These are phyloP conservation scores for Xyliphius kryptos DNA, from an alignment of 2,113 vertebrate genomes.

Conservation along the genomic window DNA sequence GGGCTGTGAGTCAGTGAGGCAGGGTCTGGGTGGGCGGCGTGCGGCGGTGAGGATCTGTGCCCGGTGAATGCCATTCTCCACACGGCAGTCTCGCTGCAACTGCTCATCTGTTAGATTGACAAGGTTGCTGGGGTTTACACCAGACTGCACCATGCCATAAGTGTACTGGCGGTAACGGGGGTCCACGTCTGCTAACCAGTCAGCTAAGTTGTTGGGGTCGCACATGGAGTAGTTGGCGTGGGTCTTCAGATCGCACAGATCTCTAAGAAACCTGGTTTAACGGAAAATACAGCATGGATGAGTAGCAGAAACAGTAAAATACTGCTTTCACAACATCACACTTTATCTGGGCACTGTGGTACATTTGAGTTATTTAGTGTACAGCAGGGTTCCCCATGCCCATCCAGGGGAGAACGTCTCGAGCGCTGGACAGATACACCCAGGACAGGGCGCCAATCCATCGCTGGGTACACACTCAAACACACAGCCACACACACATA, in stretches of 20 bases:
- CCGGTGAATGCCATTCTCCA: conserved; percentile 80
- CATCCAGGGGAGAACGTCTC: no score
- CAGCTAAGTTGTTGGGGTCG: conserved; percentile 89
- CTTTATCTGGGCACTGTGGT: no score
- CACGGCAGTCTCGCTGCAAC: conserved; percentile 78
- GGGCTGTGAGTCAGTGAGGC: conserved; percentile 59
- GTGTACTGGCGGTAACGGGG: conserved; percentile 93
- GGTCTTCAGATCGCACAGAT: conserved; percentile 87
- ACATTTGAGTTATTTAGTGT: no score
- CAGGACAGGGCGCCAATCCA: no score
- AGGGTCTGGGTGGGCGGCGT: conserved; percentile 61
- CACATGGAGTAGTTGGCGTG: conserved; percentile 91
- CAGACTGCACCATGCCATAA: conserved; percentile 81
- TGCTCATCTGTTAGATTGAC: conserved; percentile 83
- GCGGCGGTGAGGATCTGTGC: conserved; percentile 73
- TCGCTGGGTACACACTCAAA: no score
- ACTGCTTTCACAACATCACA: no score
- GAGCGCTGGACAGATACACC: no score
- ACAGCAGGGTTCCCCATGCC: no score
- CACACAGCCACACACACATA: no score
- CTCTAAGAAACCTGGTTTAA: conserved; percentile 89
- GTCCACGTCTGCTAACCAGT: conserved; percentile 85
- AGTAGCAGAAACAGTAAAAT: no score
- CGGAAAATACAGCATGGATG: no score
- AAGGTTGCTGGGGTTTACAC: conserved; percentile 78